Evolutionary conservation across 2,113 vertebrate genomes (phyloP).

Genomic region (Scortum barcoo): DNA sequence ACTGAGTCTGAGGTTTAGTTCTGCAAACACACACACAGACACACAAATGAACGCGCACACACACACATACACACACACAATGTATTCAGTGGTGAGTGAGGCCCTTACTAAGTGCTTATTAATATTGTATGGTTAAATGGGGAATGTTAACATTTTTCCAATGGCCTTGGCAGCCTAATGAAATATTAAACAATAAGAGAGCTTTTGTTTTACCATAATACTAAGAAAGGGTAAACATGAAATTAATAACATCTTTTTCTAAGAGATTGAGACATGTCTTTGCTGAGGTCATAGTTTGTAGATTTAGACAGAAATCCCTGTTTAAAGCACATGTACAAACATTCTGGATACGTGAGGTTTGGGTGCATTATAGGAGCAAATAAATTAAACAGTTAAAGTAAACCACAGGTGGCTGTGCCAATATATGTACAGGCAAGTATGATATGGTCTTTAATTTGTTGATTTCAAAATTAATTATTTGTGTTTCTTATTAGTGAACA

Average conservation of each 20-base stretch:
- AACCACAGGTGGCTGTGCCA: neutral
- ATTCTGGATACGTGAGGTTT: constrained; percentile 1
- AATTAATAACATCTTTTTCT: constrained; percentile 67
- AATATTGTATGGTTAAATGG: constrained; percentile 83
- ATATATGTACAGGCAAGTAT: neutral
- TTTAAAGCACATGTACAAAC: constrained; percentile 11
- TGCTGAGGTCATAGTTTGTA: constrained; percentile 23
- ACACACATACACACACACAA: constrained; percentile 37
- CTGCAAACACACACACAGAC: constrained; percentile 18
- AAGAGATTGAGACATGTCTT: constrained; percentile 20
- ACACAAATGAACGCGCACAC: constrained; percentile 18
- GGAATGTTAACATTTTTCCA: constrained; percentile 79
- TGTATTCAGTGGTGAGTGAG: constrained; percentile 50
- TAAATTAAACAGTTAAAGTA: constrained; percentile 4
- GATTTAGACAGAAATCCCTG: constrained; percentile 16
- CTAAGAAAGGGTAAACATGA: constrained; percentile 71
- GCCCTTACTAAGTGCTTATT: constrained; percentile 80
- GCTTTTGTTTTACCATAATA: constrained; percentile 80
- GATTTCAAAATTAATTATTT: constrained; percentile 17
- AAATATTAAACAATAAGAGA: constrained; percentile 79
- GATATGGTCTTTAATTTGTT: neutral
- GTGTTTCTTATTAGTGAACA: constrained; percentile 18
- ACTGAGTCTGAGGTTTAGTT: constrained; percentile 15
- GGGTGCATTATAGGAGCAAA: constrained; percentile 17
- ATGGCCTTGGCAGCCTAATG: constrained; percentile 72